Conservation (phyloP, 92 coral and sea anemone genomes). For the Siderastrea radians region DNA sequence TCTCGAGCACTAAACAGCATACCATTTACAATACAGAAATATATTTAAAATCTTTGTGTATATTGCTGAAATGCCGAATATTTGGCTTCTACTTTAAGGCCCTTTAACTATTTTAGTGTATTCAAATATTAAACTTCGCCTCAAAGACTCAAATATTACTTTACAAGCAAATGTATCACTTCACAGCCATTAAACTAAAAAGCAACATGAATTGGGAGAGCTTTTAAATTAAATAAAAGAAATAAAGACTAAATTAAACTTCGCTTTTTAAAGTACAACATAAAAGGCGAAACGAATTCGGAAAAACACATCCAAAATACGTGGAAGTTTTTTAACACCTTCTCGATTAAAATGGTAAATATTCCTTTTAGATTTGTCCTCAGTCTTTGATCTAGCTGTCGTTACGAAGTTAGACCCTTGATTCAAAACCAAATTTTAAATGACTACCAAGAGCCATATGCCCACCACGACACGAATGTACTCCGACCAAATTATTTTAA, state of each 20-base stretch:
- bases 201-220: background rate
- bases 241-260: too few species aligned
- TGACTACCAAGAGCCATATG: background rate
- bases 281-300: background rate
- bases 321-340: background rate
- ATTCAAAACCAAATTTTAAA: background rate
- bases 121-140: background rate
- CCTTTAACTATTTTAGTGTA: background rate
- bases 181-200: background rate
- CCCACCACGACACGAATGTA: background rate
- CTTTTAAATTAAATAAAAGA: background rate
- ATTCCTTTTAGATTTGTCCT: background rate
- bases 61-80: background rate
- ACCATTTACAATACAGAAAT: background rate
- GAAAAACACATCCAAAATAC: background rate
- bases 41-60: constrained; percentile 5
- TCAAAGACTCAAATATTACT: background rate
- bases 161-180: background rate
- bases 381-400: background rate
- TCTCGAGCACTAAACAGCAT: background rate
- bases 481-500: background rate
- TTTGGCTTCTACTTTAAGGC: background rate
- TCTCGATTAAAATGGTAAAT: constrained; percentile 19
- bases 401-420: background rate
- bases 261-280: background rate